phyloP scores from a whole-genome alignment of 1,140 invertebrate genomes.

The Drosophila kikkawai region DNA sequence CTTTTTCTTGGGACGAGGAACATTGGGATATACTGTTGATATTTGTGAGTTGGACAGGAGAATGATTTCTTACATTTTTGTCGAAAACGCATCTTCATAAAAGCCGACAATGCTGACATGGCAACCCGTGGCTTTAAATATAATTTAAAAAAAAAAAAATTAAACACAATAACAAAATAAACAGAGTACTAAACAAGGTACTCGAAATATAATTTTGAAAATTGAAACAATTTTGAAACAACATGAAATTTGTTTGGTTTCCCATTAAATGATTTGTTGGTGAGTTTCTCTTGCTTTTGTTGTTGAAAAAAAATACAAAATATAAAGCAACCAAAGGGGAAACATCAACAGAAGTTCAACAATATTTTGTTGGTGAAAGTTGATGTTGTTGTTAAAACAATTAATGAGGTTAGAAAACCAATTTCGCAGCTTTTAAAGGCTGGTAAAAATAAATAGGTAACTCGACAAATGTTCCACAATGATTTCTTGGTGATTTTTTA shows the following conservation, averaged over 20 bases:
- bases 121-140: constrained; percentile 10
- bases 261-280: neutral
- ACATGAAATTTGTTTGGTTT: neutral
- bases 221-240: neutral
- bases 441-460: no score
- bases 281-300: neutral
- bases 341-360: neutral
- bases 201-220: neutral
- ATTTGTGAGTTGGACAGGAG: neutral
- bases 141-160: neutral
- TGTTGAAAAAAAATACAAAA: constrained; percentile 4
- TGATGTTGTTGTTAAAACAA: neutral
- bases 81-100: neutral
- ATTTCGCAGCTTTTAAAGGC: neutral
- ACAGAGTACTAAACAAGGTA: neutral
- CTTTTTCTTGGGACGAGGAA: constrained; percentile 14
- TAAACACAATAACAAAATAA: constrained; percentile 15
- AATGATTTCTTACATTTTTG: neutral
- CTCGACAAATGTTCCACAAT: constrained; percentile 1
- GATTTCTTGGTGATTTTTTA: neutral
- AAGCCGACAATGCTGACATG: constrained; percentile 9
- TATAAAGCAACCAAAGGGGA: neutral
- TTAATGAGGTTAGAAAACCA: neutral
- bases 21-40: constrained; percentile 1
- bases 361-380: neutral